A percentile compares a stretch with the other conserved stretches of the same genome.
Conservation (phyloP, 2,888 invertebrate genomes). For the Poecilus cupreus region DNA sequence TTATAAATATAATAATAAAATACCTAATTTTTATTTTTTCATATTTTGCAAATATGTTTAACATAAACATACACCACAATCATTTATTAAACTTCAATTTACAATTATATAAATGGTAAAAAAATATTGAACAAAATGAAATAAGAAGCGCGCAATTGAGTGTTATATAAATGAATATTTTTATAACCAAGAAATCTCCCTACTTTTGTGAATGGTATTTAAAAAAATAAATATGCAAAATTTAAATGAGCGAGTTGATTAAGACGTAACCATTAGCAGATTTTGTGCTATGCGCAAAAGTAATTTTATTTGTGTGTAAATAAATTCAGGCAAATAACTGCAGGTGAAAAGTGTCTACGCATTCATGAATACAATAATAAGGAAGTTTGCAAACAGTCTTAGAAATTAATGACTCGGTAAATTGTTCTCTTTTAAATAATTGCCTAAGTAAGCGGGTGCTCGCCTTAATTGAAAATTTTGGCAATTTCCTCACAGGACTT, state of each 20-base stretch:
- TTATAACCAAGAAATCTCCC: too few relatives aligned
- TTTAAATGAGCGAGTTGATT: background rate
- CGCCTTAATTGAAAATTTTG: constrained; percentile 42
- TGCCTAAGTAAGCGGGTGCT: constrained; percentile 31
- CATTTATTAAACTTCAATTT: too few relatives aligned
- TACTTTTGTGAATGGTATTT: too few relatives aligned
- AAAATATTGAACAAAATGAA: too few relatives aligned
- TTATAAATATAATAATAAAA: too few relatives aligned
- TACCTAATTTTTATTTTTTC: too few relatives aligned
- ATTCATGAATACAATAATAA: constrained; percentile 41
- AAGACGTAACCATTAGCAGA: background rate
- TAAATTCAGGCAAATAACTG: constrained; percentile 33
- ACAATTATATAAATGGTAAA: too few relatives aligned
- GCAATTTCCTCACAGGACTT: constrained; percentile 6
- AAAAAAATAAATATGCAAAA: too few relatives aligned
- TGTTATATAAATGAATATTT: too few relatives aligned
- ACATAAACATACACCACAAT: too few relatives aligned
- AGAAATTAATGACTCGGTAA: constrained; percentile 41
- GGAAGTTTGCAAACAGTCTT: constrained; percentile 34
- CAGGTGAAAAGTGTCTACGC: constrained; percentile 40
- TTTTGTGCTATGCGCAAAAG: background rate
- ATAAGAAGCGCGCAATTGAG: too few relatives aligned
- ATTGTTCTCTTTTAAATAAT: constrained; percentile 50
- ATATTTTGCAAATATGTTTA: too few relatives aligned
- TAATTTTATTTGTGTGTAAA: constrained; percentile 10